Conservation (phyloP, 2,888 invertebrate genomes). For the Drosophila tanythrix region DNA sequence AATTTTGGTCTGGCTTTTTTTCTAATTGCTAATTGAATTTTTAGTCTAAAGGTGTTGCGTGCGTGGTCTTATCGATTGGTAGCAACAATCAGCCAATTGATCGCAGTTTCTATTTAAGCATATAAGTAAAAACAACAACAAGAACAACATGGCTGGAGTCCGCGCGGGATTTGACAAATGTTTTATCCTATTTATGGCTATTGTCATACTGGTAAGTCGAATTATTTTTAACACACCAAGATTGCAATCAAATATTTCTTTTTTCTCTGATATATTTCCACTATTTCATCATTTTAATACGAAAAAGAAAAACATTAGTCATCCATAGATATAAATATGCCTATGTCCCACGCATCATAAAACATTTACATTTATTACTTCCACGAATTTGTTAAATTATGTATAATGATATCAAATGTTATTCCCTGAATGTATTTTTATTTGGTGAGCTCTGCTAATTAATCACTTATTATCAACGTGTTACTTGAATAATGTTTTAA, state of each 20-base stretch:
- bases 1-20: slow-evolving; percentile 19
- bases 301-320: slow-evolving; percentile 11
- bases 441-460: slow-evolving; percentile 3
- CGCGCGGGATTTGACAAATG: slow-evolving; percentile 82
- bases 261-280: background rate
- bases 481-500: slow-evolving; percentile 1
- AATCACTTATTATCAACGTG: slow-evolving; percentile 6
- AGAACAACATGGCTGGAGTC: slow-evolving; percentile 72
- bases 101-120: slow-evolving; percentile 13
- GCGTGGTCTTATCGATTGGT: slow-evolving; percentile 55
- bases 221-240: background rate
- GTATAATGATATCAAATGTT: background rate
- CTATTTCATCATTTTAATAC: background rate
- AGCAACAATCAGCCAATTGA: slow-evolving; percentile 26
- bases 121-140: background rate
- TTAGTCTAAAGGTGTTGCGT: slow-evolving; percentile 39
- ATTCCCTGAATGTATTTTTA: background rate
- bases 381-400: background rate
- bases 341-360: background rate
- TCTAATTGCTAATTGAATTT: slow-evolving; percentile 71
- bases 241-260: background rate
- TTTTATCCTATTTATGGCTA: slow-evolving; percentile 82
- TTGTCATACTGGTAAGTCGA: slow-evolving; percentile 80
- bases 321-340: background rate
- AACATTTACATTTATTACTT: background rate